These are phyloP conservation scores for Sciurus carolinensis DNA, from an alignment of 2,797 vertebrate genomes.

Conservation along the genomic window DNA sequence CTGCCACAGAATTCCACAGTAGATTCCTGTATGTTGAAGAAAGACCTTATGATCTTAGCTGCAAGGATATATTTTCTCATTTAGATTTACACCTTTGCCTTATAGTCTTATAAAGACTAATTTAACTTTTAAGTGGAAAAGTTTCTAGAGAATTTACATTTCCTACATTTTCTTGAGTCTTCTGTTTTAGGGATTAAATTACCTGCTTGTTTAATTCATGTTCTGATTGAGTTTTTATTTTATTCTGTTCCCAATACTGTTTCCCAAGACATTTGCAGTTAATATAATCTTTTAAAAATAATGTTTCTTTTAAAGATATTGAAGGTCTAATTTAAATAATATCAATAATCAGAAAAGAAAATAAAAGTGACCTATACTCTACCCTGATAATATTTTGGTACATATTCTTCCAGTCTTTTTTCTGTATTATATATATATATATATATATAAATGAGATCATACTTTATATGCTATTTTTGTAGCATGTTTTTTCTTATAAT, in stretches of 20 bases:
- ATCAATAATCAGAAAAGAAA: not conserved
- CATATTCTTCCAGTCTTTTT: constrained; percentile 1
- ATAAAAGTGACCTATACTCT: not conserved
- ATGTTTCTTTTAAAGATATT: not conserved
- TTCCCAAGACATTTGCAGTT: not conserved
- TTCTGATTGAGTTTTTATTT: constrained; percentile 2
- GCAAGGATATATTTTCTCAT: not conserved
- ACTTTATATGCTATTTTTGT: constrained; percentile 2
- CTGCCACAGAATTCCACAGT: not conserved
- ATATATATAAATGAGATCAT: not conserved
- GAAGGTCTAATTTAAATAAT: constrained; percentile 31
- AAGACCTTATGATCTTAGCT: not conserved
- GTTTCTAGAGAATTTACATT: not conserved
- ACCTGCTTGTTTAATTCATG: not conserved
- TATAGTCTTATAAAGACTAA: not conserved
- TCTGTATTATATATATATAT: not conserved
- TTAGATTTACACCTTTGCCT: not conserved
- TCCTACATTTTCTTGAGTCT: not conserved
- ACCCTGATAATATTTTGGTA: constrained; percentile 6
- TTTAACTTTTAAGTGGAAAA: not conserved
- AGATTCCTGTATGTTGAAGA: not conserved
- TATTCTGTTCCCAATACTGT: not conserved
- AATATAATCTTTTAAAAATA: constrained; percentile 38
- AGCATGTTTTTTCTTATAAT: not conserved
- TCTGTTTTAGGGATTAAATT: constrained; percentile 31